Evolutionary conservation across 2,888 invertebrate species (phyloP), one percentile per base, ranked within the genome.

Genomic region (Hartigia nigra): DNA sequence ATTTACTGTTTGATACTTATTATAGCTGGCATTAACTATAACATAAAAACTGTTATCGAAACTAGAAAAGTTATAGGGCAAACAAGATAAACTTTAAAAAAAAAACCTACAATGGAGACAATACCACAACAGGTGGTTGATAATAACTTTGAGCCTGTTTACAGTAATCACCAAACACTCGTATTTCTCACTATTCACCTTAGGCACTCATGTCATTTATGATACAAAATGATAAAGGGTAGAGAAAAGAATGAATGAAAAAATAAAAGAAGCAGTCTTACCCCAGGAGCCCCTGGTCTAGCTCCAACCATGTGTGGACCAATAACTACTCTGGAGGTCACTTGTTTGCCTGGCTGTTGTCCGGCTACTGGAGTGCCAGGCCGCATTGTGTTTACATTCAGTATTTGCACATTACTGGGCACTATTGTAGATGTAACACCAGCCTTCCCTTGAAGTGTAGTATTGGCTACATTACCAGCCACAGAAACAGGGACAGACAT

Each of bases 221-320:
- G 23, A 55, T 14, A 55, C 23, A 14, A 4, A 55, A 55, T 55
- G 23, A 55, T 55, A 55, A 9, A 55, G 9, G 23, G 23, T 55
- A 55, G 23, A 55, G 39, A 23, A 55, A 55, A 23, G 39, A 55
- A 55, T 55, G 0, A 55, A 55, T 23, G 32, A 75, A 78, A 72
- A 76, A 36, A 31, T 76, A 14, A 35, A 37, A 23, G 35, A 76
- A 79, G 69, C 75, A 69, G n/a, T 92, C 94, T 95, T 94, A 96
- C 96, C 92, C 95, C 95, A 86, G 97, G 96, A 91, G 95, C 95
- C 86, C 96, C 96, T 77, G 96, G 95, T 90, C 97, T 93, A 76
- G 96, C 93, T 86, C 96, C 96, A 85, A 96, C 95, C 93, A 97
- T 95, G 92, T 97, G 96, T 87, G 95, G 96, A 87, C 96, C 96